Conservation (phyloP, 2,797 vertebrate species). For the Coluber constrictor region DNA sequence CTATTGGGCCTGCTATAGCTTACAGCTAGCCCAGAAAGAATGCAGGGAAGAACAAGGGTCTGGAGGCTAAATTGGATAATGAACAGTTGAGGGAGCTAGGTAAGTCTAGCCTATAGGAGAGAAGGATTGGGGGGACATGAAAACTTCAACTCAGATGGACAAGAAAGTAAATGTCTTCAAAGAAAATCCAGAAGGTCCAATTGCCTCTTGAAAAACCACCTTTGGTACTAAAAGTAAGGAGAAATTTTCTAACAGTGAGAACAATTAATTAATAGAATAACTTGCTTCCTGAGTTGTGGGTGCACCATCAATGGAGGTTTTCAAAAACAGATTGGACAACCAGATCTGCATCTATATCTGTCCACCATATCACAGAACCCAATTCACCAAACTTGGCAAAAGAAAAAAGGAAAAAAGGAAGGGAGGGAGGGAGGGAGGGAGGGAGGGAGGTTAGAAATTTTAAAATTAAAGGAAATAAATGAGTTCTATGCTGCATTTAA, state of each 20-base stretch:
- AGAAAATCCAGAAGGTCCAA: no score
- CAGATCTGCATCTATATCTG: neutral
- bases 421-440: no score
- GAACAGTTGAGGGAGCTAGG: neutral
- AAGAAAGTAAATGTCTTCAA: accelerated
- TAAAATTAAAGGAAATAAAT: neutral
- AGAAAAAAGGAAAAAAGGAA: neutral
- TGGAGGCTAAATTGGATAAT: neutral
- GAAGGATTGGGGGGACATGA: neutral
- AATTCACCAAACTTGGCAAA: neutral
- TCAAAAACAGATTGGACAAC: neutral
- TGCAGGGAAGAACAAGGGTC: neutral
- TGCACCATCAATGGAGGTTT: neutral
- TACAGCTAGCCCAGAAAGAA: neutral
- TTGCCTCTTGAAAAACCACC: no score
- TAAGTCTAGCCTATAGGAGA: neutral
- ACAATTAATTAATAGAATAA: neutral
- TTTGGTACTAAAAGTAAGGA: neutral
- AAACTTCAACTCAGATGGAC: neutral
- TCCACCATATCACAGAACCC: neutral
- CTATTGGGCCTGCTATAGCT: no score
- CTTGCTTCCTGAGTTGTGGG: neutral
- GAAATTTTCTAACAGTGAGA: neutral
- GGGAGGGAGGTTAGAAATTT: neutral
- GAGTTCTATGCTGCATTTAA: neutral